Base-by-base conservation (phyloP, 2,113 vertebrate species). In the Zosterops japonicus region DNA sequence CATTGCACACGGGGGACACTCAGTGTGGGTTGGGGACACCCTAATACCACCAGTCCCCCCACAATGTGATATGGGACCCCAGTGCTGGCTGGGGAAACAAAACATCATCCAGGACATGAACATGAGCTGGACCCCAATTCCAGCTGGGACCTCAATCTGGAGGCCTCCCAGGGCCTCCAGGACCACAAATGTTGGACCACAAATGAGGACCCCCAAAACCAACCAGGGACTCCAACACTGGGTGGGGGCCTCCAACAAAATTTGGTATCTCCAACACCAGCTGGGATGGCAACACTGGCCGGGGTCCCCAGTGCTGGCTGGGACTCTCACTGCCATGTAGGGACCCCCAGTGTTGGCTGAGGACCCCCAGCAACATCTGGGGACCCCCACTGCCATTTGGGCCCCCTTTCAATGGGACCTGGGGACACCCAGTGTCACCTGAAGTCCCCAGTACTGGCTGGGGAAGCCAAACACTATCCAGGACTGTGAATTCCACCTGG, bases 401-500 rank as follows among this genome's bases (percentile, higher is more conserved):
- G 6, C 14, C 9, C 33, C 36, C 27, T 68, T 69, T 5, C 22
- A 44, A 3, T 36, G 36, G 25, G 44, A 52, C 4, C 8, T 52
- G 68, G 60, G 33, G 33, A 46, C 46, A 59, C 11, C 8, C 63
- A 39, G 7, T 29, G 53, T 12, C 6, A 4, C 3, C 41, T 17
- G 60, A 5, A 67, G 33, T 12, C 9, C n/a, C 9, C 50, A 22
- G 1, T 5, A 5, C 23, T 9, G 24, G 0, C 0, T 35, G 60
- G 19, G 41, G 68, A 49, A 24, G 4, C 35, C 5, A 9, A 70
- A 0, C 6, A 7, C 9, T 5, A 6, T 5, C 33, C 60, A 39
- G n/a, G n/a, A 29, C 39, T 39, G 39, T 4, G 12, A 46, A 1
- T n/a, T 44, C n/a, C 65, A 55, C 5, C 31, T 1, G 46, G 36